Evolutionary conservation across 2,888 invertebrate species (phyloP), one percentile per base, ranked within the genome.

Genomic region (Metopia argyrocephala): DNA sequence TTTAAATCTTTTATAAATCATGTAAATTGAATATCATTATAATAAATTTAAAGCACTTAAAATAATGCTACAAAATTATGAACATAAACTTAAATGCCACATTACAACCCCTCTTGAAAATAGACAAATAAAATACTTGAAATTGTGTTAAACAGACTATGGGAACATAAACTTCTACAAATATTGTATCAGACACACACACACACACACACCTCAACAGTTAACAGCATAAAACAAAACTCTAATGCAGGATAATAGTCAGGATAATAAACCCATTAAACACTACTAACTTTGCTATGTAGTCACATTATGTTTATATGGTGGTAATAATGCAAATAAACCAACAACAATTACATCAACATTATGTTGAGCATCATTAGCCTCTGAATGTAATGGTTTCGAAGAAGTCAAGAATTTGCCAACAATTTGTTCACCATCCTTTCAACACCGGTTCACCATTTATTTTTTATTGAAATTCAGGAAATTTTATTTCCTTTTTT

Each of bases 361-460:
- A 69, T 81, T 65, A 81, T 78, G 68, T 74, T 78, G 76, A 74
- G 70, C 80, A 70, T 81, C 80, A 81, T 81, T 81, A 81, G 76
- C 80, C 74, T 48, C 70, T 48, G 15, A 68, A 28, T 48, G 62
- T 74, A 23, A 38, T 20, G 38, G 9, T 61, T 45, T 46, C 20
- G 27, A 6, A 62, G 9, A 66, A 65, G n/a, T n/a, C 25, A 66
- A 56, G 28, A 65, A 68, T 76, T 57, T 76, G 59, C 76, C 66
- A 76, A 74, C 48, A 81, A 81, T 78, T 76, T 73, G 21, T 25
- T 69, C 23, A 18, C 12, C 6, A 6, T 20, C 6, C 61, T 61
- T 3, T 23, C 45, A 12, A 7, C 45, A 21, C 61, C 28, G 7
- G 28, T 31, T 25, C 21, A 23, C n/a, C 38, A 5, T 61, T 6